Evolutionary conservation across 2,797 vertebrate genomes (phyloP).

Genomic region (Steatocranus sp.): DNA sequence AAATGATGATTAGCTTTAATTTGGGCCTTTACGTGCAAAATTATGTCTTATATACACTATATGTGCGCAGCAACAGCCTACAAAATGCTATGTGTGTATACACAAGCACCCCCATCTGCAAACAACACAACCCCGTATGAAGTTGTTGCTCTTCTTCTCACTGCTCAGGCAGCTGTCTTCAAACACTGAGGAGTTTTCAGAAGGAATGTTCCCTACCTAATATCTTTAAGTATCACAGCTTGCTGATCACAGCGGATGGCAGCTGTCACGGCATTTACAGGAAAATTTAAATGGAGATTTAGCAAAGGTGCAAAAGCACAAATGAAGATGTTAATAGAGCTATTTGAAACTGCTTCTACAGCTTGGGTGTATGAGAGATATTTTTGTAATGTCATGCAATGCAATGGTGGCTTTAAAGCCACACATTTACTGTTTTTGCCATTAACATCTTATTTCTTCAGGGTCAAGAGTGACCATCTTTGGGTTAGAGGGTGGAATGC

Average conservation of each 20-base stretch:
- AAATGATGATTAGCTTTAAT: slow-evolving; percentile 49
- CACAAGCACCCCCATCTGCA: neutral
- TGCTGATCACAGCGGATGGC: neutral
- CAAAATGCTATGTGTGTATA: neutral
- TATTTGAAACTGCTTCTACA: neutral
- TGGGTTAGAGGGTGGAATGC: neutral
- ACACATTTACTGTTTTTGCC: neutral
- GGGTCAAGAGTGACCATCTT: neutral
- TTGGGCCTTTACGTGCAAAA: neutral
- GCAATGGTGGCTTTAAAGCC: neutral
- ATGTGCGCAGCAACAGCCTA: neutral
- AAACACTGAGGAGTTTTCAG: neutral
- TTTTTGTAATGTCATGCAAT: neutral
- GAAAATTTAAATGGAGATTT: neutral
- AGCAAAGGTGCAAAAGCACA: neutral
- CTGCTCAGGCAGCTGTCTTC: neutral
- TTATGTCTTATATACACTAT: neutral
- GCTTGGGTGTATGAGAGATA: neutral
- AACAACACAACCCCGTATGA: neutral
- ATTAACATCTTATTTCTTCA: neutral
- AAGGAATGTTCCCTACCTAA: neutral
- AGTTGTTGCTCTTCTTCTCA: neutral
- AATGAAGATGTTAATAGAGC: neutral
- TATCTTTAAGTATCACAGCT: neutral
- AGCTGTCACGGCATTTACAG: neutral